A percentile compares a stretch with the other conserved stretches of the same genome.
Conservation (phyloP, 2,113 vertebrate species). For the Gopherus evgoodei region DNA sequence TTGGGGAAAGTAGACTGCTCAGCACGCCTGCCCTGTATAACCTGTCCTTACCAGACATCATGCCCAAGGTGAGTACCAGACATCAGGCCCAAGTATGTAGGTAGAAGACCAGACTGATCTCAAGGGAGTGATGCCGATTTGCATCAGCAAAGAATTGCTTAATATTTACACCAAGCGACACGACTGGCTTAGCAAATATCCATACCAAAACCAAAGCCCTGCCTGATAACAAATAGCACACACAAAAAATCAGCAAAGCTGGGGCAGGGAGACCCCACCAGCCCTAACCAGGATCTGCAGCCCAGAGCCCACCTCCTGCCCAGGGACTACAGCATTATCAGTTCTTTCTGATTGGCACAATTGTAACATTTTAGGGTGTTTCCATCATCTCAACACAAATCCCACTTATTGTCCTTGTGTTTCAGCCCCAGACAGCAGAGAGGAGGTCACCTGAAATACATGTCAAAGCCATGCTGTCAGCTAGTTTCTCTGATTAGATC, state of each 20-base stretch:
- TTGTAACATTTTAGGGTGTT: neutral
- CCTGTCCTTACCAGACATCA: neutral
- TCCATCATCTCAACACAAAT: neutral
- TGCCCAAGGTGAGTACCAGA: neutral
- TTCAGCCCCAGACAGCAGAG: neutral
- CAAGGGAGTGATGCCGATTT: neutral
- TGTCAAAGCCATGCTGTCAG: neutral
- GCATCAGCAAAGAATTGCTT: neutral
- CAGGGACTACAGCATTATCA: neutral
- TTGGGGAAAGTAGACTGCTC: neutral
- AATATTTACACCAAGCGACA: neutral
- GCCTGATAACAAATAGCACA: neutral
- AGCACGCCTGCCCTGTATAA: neutral
- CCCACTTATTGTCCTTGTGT: neutral
- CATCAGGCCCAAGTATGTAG: neutral
- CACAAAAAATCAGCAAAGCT: neutral
- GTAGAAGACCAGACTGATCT: neutral
- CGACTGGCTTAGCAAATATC: neutral
- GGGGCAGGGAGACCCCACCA: neutral
- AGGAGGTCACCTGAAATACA: neutral
- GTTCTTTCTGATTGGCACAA: neutral
- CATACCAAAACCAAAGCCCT: neutral
- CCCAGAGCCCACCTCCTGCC: neutral
- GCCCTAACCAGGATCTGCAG: neutral
- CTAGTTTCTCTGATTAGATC: neutral